These are phyloP conservation scores for Polymixis lichenea DNA, from an alignment of 2,888 invertebrate species.

Conservation along the genomic window DNA sequence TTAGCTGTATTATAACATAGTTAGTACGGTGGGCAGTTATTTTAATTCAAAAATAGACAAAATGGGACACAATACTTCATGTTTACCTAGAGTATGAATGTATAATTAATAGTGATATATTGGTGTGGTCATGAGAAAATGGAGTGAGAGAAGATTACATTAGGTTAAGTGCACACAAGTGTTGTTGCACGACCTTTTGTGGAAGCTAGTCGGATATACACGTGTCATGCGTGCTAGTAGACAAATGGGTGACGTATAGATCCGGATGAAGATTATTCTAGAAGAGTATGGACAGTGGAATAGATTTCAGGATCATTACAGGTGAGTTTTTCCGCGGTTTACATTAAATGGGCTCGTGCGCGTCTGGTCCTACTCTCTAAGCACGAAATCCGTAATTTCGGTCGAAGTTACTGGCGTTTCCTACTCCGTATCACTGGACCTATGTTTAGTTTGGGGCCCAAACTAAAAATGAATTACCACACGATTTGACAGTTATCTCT, in stretches of 20 bases:
- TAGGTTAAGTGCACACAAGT: constrained; percentile 40
- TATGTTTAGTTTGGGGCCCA: too few species aligned
- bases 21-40: constrained; percentile 85
- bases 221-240: constrained; percentile 41
- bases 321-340: neutral
- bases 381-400: too few species aligned
- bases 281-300: neutral
- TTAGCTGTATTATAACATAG: constrained; percentile 86
- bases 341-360: too few species aligned
- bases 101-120: constrained; percentile 89
- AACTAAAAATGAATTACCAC: too few species aligned
- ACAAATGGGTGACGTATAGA: neutral
- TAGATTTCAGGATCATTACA: neutral
- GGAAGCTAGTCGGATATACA: neutral
- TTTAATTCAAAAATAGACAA: constrained; percentile 80
- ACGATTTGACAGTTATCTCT: too few species aligned
- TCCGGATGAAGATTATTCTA: neutral
- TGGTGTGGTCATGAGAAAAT: constrained; percentile 87
- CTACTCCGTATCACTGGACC: too few species aligned
- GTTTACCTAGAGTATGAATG: constrained; percentile 89
- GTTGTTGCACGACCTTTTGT: constrained; percentile 40
- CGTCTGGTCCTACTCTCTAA: too few species aligned
- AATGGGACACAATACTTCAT: constrained; percentile 80
- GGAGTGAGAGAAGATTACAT: constrained; percentile 76
- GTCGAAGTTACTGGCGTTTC: too few species aligned